These are phyloP conservation scores for Salmo trutta DNA, from an alignment of 2,797 vertebrate genomes.

Conservation along the genomic window DNA sequence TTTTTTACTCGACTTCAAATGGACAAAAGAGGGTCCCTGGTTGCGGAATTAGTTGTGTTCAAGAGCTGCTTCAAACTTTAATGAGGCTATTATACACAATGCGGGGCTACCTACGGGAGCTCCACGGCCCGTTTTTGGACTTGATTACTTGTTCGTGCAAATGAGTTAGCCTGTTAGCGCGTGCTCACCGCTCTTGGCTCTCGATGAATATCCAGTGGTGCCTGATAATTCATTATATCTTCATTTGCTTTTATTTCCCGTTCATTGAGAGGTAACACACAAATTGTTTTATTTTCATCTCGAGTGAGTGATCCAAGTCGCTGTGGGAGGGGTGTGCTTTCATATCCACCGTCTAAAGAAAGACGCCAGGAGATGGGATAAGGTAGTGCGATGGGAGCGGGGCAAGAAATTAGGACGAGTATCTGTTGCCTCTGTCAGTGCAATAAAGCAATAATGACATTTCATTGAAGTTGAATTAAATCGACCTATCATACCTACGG, in stretches of 20 bases:
- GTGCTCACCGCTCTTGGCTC: conserved; percentile 35
- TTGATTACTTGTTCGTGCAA: conserved; percentile 58
- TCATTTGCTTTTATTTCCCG: conserved; percentile 50
- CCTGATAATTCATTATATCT: conserved; percentile 43
- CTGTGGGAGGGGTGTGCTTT: conserved; percentile 53
- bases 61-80: conserved; percentile 45
- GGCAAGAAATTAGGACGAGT: conserved; percentile 44
- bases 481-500: neutral
- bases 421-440: conserved; percentile 32
- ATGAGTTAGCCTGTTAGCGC: conserved; percentile 30
- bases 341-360: conserved; percentile 42
- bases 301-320: conserved; percentile 51
- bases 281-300: conserved; percentile 69
- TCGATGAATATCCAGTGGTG: conserved; percentile 57
- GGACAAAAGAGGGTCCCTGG: conserved; percentile 10
- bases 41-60: conserved; percentile 48
- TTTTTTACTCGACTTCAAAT: conserved; percentile 21
- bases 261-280: conserved; percentile 46
- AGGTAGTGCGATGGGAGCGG: neutral
- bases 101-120: conserved; percentile 39
- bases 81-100: conserved; percentile 54
- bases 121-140: conserved; percentile 42
- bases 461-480: conserved; percentile 47
- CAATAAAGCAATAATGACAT: conserved; percentile 28
- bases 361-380: conserved; percentile 10